Base-by-base conservation (phyloP, 2,113 vertebrate genomes). In the Dicentrarchus labrax region DNA sequence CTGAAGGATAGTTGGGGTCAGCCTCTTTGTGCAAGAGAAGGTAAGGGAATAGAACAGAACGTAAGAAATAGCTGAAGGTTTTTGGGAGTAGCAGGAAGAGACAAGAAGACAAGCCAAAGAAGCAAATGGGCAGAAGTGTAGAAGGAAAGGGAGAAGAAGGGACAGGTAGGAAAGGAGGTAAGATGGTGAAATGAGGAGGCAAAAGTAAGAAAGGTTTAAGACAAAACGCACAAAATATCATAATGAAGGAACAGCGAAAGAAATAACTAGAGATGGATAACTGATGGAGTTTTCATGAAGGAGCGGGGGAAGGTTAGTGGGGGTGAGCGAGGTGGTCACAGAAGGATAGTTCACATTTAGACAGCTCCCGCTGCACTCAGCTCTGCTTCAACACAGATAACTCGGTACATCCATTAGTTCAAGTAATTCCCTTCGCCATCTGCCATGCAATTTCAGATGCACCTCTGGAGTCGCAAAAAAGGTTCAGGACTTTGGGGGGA, bases 351-450 rank as follows among this genome's bases (percentile, higher is more conserved):
- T 92, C 82, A 86, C 78, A 92, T 93, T 93, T 89, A 86, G 86
- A 90, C 79, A 82, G 83, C 67, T 89, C 81, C 88, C 0, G 12
- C 79, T 88, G 86, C 86, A 87, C 62, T 70, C 80, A 21, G 84
- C 88, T 86, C 86, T 60, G 85, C 87, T 88, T 86, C 89, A 74
- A 77, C 88, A 89, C 84, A 86, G 78, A 92, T 87, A 90, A 89
- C 83, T 90, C 78, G 5, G 71, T 81, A 78, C 86, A 90, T 92
- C 89, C 88, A 94, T 93, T 93, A 92, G 88, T 84, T 91, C 72
- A 76, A 86, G 89, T 92, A 90, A 95, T 94, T 95, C 93, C 89
- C 90, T 72, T 87, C 68, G 21, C 92, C 94, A 95, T 92, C 93
- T 95, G 93, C 90, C 86, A 80, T 73, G 87, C 84, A 86, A 92